These are phyloP conservation scores for Martes flavigula DNA, from an alignment of 2,797 vertebrate species.

Conservation along the genomic window DNA sequence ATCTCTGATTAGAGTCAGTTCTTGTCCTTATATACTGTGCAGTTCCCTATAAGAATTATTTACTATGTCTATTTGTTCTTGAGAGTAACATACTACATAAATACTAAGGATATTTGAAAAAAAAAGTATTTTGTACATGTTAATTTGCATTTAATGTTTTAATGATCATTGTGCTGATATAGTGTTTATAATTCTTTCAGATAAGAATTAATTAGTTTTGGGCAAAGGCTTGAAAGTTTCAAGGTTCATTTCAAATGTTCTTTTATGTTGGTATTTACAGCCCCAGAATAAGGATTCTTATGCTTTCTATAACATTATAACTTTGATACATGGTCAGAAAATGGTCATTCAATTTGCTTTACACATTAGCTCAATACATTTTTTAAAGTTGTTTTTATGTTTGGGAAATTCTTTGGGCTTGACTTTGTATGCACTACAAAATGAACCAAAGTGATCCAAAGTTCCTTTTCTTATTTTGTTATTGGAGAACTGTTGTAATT, in stretches of 20 bases:
- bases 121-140: neutral
- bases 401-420: neutral
- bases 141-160: conserved; percentile 37
- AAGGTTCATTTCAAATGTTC: neutral
- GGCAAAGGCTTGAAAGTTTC: neutral
- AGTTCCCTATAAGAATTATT: conserved; percentile 4
- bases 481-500: neutral
- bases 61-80: conserved; percentile 6
- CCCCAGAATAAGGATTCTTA: neutral
- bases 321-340: conserved; percentile 1
- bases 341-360: neutral
- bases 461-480: neutral
- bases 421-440: neutral
- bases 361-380: neutral
- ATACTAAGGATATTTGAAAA: neutral
- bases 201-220: conserved; percentile 25
- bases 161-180: conserved; percentile 14
- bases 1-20: conserved; percentile 60
- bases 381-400: neutral
- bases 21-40: conserved; percentile 56
- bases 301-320: neutral
- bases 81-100: neutral
- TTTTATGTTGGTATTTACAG: neutral
- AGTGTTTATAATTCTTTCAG: conserved; percentile 16
- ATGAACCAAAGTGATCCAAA: neutral